phyloP scores from a whole-genome alignment of 2,888 invertebrate genomes.

The Ecliptopera silaceata region DNA sequence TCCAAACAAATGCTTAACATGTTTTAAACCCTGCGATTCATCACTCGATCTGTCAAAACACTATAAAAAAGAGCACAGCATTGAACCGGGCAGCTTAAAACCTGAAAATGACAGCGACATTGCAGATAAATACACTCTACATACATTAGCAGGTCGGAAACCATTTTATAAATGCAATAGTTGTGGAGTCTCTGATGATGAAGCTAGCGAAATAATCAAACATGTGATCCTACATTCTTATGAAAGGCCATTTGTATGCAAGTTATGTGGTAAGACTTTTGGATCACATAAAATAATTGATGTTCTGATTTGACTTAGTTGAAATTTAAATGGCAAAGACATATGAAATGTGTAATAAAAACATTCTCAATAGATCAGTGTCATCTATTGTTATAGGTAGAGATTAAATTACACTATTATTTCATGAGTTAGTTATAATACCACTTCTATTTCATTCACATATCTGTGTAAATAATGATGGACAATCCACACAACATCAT shows the following conservation, averaged over 20 bases:
- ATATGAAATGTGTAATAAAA: too few relatives aligned
- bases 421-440: too few relatives aligned
- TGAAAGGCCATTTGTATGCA: slow-evolving; percentile 62
- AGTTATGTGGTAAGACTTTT: slow-evolving; percentile 74
- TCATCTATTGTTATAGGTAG: too few relatives aligned
- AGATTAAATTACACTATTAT: too few relatives aligned
- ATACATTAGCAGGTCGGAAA: slow-evolving; percentile 27
- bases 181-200: slow-evolving; percentile 51
- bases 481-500: too few relatives aligned
- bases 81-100: slow-evolving; percentile 5
- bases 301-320: too few relatives aligned
- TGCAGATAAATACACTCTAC: slow-evolving; percentile 33
- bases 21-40: slow-evolving; percentile 44
- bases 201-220: slow-evolving; percentile 46
- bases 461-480: too few relatives aligned
- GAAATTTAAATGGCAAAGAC: too few relatives aligned
- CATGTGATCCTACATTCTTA: slow-evolving; percentile 53
- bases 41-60: slow-evolving; percentile 49
- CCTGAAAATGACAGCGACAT: slow-evolving; percentile 5
- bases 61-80: slow-evolving; percentile 43
- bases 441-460: too few relatives aligned
- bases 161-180: slow-evolving; percentile 52
- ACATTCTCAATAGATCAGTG: too few relatives aligned
- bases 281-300: too few relatives aligned
- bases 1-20: slow-evolving; percentile 51